Evolutionary conservation across 2,797 vertebrate genomes (phyloP), one percentile per base, ranked within the genome.

Genomic region (Cryptoprocta ferox): DNA sequence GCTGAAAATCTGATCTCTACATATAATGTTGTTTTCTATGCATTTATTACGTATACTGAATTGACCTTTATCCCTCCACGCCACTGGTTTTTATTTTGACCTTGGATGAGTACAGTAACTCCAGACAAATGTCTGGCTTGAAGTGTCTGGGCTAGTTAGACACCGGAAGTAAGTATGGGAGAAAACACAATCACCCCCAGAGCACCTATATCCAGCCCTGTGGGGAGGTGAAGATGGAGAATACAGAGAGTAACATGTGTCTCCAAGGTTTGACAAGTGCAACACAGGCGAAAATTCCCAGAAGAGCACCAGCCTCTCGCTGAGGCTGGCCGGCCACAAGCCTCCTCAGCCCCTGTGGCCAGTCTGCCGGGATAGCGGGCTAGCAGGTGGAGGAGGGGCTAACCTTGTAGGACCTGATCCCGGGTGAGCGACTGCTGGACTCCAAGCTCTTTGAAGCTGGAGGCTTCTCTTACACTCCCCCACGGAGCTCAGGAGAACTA

Each of bases 361-460:
- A 2, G 14, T 24, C 32, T 13, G 5, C 48, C 1, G 2, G 35
- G 9, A 5, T 42, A 11, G 16, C 1, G 19, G 32, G n/a, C 6
- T n/a, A 13, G 32, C 7, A 30, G 7, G 4, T 32, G 1, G 75
- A 79, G 37, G 35, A 39, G 10, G 10, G 15, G 35, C 32, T 39
- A 16, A 19, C 13, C 30, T 19, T 48, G 2, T 24, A 1, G 24
- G 14, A 24, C 18, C 15, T 19, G 11, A 53, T 53, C 32, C 13
- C 24, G 48, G 75, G 37, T 8, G 11, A 24, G 37, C 5, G 32
- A 18, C 19, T 6, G 15, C 32, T 6, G 13, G 35, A 7, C 35
- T 78, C 63, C 26, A 59, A 26, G 48, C 6, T 56, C 32, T 37
- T n/a, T 18, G 3, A 9, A 32, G 6, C 37, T 39, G 10, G 30